A percentile compares a stretch with the other conserved stretches of the same genome.
These are phyloP conservation scores for Semnornis frantzii DNA, from an alignment of 2,113 vertebrate genomes.

Conservation along the genomic window DNA sequence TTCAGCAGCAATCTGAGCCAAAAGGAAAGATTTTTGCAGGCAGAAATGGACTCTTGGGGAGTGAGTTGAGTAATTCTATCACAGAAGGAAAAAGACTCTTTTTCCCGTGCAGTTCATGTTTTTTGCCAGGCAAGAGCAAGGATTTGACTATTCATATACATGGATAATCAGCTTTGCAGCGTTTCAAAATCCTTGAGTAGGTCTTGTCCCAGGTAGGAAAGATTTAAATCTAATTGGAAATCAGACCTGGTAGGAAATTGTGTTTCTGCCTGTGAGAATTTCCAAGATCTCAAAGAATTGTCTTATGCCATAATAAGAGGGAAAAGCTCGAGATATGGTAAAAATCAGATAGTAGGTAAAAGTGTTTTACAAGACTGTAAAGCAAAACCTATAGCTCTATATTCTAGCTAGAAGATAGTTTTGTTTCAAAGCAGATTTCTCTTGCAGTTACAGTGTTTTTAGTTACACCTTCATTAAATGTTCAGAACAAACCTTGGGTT, in stretches of 20 bases:
- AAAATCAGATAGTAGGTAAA: background rate
- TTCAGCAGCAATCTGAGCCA: background rate
- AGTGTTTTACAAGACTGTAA: background rate
- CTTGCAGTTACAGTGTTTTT: background rate
- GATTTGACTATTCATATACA: background rate
- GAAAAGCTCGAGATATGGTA: background rate
- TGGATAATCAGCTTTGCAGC: background rate
- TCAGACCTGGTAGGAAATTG: background rate
- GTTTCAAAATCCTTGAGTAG: constrained; percentile 7
- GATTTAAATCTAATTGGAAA: constrained; percentile 23
- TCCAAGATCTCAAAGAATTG: background rate
- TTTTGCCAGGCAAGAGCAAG: background rate
- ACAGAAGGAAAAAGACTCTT: background rate
- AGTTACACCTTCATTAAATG: background rate
- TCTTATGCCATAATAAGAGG: background rate
- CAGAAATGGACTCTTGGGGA: background rate
- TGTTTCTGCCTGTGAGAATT: constrained; percentile 19
- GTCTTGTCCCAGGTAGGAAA: constrained; percentile 19
- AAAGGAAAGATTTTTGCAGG: constrained; percentile 5
- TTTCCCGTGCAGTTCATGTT: background rate
- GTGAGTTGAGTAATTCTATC: background rate
- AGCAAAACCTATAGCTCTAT: background rate
- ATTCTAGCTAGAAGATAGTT: background rate
- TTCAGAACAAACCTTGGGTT: background rate
- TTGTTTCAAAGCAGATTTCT: background rate